Evolutionary conservation across 2,113 vertebrate genomes (phyloP).

Genomic region (Microcebus jonahi): DNA sequence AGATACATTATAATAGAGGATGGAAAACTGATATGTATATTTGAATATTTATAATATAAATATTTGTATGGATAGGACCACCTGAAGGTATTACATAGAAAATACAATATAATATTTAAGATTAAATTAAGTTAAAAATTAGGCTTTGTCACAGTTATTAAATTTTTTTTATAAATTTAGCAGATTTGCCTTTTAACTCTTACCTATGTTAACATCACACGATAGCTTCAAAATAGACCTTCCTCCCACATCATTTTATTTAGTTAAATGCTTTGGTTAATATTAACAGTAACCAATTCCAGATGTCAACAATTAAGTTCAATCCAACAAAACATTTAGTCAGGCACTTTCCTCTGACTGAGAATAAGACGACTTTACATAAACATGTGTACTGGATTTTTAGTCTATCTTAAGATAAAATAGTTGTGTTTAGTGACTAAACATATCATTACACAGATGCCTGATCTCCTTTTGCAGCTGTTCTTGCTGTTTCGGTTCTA

Average conservation of each 20-base stretch:
- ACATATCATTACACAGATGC: conserved; percentile 81
- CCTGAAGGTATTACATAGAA: not conserved
- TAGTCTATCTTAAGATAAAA: conserved; percentile 77
- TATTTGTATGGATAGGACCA: not conserved
- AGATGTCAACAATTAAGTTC: conserved; percentile 78
- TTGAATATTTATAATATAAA: not conserved
- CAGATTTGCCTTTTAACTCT: not conserved
- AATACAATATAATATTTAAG: not conserved
- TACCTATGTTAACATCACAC: not conserved
- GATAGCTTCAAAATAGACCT: not conserved
- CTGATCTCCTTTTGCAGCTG: conserved; percentile 73
- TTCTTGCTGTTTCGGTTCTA: conserved; percentile 58
- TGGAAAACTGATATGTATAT: not conserved
- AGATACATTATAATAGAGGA: not conserved
- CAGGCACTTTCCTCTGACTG: conserved; percentile 68
- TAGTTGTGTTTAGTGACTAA: conserved; percentile 80
- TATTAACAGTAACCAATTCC: conserved; percentile 78
- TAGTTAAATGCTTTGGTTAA: conserved; percentile 68
- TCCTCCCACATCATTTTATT: conserved; percentile 30
- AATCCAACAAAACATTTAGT: conserved; percentile 69
- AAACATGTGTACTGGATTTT: conserved; percentile 71
- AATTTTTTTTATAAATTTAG: not conserved
- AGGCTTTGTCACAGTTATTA: not conserved
- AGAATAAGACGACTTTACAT: conserved; percentile 69
- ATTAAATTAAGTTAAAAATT: conserved; percentile 13